phyloP scores from a whole-genome alignment of 2,797 vertebrate species.

The Alosa sapidissima region DNA sequence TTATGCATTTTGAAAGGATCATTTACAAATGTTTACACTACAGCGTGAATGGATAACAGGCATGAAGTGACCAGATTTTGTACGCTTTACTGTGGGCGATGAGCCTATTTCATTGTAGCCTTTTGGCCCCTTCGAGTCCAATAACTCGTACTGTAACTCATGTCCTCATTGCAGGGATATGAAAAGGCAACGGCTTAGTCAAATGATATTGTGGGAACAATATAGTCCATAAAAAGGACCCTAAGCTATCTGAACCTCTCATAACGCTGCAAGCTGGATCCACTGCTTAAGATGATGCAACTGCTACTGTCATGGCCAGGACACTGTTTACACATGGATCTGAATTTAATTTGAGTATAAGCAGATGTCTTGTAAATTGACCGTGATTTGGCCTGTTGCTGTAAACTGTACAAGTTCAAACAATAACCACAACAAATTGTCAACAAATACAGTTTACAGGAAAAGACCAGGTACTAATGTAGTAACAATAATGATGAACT shows the following conservation, averaged over 20 bases:
- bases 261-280: background rate
- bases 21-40: conserved; percentile 56
- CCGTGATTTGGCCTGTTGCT: background rate
- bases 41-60: conserved; percentile 55
- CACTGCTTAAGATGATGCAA: background rate
- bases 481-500: background rate
- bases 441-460: background rate
- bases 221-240: background rate
- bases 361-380: background rate
- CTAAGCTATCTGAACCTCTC: background rate
- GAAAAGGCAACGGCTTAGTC: conserved; percentile 48
- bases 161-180: conserved; percentile 40
- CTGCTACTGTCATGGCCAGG: background rate
- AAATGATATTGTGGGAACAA: conserved; percentile 11
- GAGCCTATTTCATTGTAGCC: conserved; percentile 32
- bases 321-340: background rate
- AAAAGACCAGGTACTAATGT: background rate
- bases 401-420: background rate
- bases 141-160: conserved; percentile 42
- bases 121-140: conserved; percentile 35
- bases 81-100: conserved; percentile 35
- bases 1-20: conserved; percentile 52
- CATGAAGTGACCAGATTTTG: conserved; percentile 32
- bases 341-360: background rate
- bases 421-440: background rate